A percentile compares a stretch with the other conserved stretches of the same genome.
Conservation (phyloP, 2,888 invertebrate species). For the Trissolcus brochymenae region DNA sequence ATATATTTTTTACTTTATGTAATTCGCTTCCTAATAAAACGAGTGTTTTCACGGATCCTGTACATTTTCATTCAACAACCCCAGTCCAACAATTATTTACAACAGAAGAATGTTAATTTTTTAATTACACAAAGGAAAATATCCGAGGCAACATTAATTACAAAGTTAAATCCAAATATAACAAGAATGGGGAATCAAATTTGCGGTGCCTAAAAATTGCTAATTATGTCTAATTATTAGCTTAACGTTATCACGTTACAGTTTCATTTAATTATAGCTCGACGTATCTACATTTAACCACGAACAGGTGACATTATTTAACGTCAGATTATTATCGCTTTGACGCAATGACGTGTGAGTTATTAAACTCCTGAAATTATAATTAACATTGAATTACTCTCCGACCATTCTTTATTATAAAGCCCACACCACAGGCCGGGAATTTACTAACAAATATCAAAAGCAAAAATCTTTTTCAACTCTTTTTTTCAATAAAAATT, state of each 20-base stretch:
- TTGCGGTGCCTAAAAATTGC: constrained; percentile 2
- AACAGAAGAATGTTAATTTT: neutral
- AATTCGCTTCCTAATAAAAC: constrained; percentile 60
- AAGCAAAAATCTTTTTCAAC: too few species aligned
- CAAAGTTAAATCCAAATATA: neutral
- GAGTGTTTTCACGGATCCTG: constrained; percentile 57
- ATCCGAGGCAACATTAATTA: constrained; percentile 1
- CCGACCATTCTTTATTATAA: too few species aligned
- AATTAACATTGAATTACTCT: neutral
- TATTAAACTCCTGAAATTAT: constrained; percentile 2
- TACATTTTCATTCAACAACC: constrained; percentile 6
- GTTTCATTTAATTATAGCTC: constrained; percentile 22
- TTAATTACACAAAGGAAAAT: constrained; percentile 4
- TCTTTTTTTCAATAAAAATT: too few species aligned
- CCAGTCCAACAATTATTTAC: neutral
- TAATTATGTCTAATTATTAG: constrained; percentile 23
- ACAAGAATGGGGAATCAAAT: neutral
- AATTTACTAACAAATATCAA: too few species aligned
- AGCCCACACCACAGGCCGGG: too few species aligned
- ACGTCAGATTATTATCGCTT: constrained; percentile 17
- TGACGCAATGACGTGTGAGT: constrained; percentile 9
- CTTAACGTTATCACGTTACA: constrained; percentile 14
- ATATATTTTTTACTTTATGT: constrained; percentile 60
- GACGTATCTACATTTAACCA: constrained; percentile 19
- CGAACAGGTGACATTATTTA: constrained; percentile 16